Conservation (phyloP, 1,140 invertebrate species). For the Archivesica marissinica region DNA sequence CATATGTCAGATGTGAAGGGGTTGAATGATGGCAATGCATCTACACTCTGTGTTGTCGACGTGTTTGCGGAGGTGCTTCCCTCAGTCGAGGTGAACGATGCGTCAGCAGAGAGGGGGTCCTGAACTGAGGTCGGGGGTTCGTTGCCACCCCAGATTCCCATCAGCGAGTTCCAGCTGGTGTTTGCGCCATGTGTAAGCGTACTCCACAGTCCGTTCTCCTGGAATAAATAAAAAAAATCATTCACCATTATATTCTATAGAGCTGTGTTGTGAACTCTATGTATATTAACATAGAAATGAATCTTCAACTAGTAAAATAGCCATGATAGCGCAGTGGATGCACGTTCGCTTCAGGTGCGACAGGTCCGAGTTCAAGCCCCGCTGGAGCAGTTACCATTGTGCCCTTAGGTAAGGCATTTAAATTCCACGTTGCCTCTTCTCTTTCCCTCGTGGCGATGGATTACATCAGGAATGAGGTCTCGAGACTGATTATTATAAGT, state of each 20-base stretch:
- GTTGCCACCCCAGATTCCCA: constrained; percentile 74
- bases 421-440: too few relatives aligned
- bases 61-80: constrained; percentile 14
- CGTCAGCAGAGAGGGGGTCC: constrained; percentile 13
- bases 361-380: too few relatives aligned
- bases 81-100: background rate
- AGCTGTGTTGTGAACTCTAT: background rate
- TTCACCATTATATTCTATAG: background rate
- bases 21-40: constrained; percentile 69
- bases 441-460: too few relatives aligned
- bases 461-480: too few relatives aligned
- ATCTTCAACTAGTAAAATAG: too few relatives aligned
- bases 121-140: constrained; percentile 27
- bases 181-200: constrained; percentile 78
- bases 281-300: too few relatives aligned
- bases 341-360: too few relatives aligned
- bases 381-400: too few relatives aligned
- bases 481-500: too few relatives aligned
- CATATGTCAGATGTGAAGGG: constrained; percentile 78
- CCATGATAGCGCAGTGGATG: too few relatives aligned
- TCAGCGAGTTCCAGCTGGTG: constrained; percentile 78
- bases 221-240: background rate
- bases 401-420: too few relatives aligned
- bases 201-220: constrained; percentile 76
- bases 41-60: background rate